Conservation (phyloP, 1,140 invertebrate genomes). For the Drosophila nikananu region DNA sequence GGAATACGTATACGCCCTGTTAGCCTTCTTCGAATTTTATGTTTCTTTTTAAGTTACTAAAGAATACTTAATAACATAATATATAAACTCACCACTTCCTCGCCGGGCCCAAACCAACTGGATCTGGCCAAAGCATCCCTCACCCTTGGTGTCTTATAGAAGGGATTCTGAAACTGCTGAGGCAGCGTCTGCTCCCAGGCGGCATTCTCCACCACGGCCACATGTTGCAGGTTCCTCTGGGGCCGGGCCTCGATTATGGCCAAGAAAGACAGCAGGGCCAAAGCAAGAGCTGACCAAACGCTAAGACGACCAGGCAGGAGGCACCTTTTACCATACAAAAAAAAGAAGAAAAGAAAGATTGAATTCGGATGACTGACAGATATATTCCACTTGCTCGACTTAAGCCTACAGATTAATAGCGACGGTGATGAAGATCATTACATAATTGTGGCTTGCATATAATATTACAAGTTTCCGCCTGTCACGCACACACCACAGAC, state of each 20-base stretch:
- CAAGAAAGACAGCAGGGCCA: slow-evolving; percentile 26
- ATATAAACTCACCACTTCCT: slow-evolving; percentile 85
- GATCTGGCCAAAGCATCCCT: slow-evolving; percentile 86
- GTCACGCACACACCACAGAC: slow-evolving; percentile 68
- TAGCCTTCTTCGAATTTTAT: not conserved
- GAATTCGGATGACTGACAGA: slow-evolving; percentile 33
- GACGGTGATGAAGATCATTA: slow-evolving; percentile 59
- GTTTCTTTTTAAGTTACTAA: not conserved
- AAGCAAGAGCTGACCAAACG: slow-evolving; percentile 12
- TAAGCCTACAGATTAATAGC: slow-evolving; percentile 32
- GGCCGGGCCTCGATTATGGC: slow-evolving; percentile 34
- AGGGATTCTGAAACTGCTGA: slow-evolving; percentile 84
- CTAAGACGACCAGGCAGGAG: slow-evolving; percentile 45
- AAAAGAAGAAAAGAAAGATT: slow-evolving; percentile 19
- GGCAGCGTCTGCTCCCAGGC: slow-evolving; percentile 84
- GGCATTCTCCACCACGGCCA: slow-evolving; percentile 84
- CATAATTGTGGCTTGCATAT: slow-evolving; percentile 79
- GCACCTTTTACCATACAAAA: slow-evolving; percentile 40
- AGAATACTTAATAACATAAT: no score
- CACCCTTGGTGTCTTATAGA: slow-evolving; percentile 85
- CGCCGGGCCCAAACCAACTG: slow-evolving; percentile 87
- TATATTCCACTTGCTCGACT: slow-evolving; percentile 49
- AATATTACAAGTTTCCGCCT: slow-evolving; percentile 81
- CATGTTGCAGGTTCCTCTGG: slow-evolving; percentile 75
- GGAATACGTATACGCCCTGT: slow-evolving; percentile 2